Evolutionary conservation across 2,797 vertebrate species (phyloP), one percentile per base, ranked within the genome.

Genomic region (Antrozous pallidus): DNA sequence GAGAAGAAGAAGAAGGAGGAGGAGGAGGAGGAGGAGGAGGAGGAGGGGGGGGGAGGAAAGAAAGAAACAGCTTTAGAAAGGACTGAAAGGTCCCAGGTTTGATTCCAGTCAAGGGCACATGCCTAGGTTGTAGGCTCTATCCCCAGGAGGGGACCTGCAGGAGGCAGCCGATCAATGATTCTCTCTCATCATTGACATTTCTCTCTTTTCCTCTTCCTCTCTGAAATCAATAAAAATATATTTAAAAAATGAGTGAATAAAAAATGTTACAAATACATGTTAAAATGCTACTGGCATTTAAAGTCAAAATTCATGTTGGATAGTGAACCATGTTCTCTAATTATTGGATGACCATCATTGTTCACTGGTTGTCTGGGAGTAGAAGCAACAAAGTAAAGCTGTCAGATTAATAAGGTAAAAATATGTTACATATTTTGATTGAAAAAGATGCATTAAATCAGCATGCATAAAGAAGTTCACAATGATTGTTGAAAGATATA

Each of bases 391-490:
- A n/a, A 96, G 91, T 33, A 22, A 14, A 58, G 4, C 24, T 70
- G 33, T 80, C 63, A 97, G 22, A 93, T 91, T 94, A 96, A 93
- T 12, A 24, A 22, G 38, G 74, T 86, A 51, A 67, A 81, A 96
- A 95, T 95, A 38, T 73, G 77, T 67, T 88, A 78, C 51, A 80
- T 85, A 10, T 88, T 95, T 81, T 63, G 5, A 33, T 92, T 93
- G 13, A 85, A 56, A 89, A 90, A 92, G 38, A 85, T 93, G 28
- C 49, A 95, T 77, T 49, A 95, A 97, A 90, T 96, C 78, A 42
- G 26, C 0, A 84, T 38, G 40, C 14, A 0, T 54, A 77, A 90
- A 45, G 96, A 96, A 95, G 31, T 6, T 93, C 38, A 91, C 13
- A 40, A 54, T 8, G 16, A 77, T 83, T 63, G 13, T 26, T 86